Evolutionary conservation across 2,888 invertebrate species (phyloP), one percentile per base, ranked within the genome.

Genomic region (Ceramica pisi): DNA sequence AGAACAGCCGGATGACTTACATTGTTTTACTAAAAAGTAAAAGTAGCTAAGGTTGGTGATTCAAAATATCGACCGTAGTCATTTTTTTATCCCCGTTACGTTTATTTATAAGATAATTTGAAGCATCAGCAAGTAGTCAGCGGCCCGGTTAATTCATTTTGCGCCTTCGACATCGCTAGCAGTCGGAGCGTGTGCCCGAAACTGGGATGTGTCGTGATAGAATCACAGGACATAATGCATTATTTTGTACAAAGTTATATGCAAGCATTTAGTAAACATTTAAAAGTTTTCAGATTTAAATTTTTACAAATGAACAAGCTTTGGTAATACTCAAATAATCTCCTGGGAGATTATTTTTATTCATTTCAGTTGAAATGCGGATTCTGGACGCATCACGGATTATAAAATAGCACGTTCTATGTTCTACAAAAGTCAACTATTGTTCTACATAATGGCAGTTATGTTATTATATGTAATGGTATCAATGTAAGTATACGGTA

Each of bases 91-190:
- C 7, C 23, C 12, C 21, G 60, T 50, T 50, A 56, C 51, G 61
- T 80, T 78, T 84, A 84, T 84, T 84, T 83, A 78, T 82, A 84
- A 66, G 44, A 65, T 67, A 75, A 76, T 83, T 83, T 84, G 53
- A 69, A 72, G 83, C 80, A 78, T 71, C 84, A 80, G 9, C 82
- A 78, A 72, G 76, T 67, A 78, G 67, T 56, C 85, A 84, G 31
- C 74, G 81, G 60, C 75, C 83, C 83, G 83, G 60, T 19, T 75
- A 84, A 84, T 84, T 66, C 51, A 65, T 80, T 69, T 55, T 71
- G 41, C 57, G 69, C 65, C 78, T 75, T 75, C 73, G 50, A 69
- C 71, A 64, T 71, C 66, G 68, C 66, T 56, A 55, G 38, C 21
- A 62, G 67, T 44, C 65, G 69, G n/a, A 71, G 79, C 82, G 71